Conservation (phyloP, 1,140 invertebrate genomes). For the Matsumurasca onukii region DNA sequence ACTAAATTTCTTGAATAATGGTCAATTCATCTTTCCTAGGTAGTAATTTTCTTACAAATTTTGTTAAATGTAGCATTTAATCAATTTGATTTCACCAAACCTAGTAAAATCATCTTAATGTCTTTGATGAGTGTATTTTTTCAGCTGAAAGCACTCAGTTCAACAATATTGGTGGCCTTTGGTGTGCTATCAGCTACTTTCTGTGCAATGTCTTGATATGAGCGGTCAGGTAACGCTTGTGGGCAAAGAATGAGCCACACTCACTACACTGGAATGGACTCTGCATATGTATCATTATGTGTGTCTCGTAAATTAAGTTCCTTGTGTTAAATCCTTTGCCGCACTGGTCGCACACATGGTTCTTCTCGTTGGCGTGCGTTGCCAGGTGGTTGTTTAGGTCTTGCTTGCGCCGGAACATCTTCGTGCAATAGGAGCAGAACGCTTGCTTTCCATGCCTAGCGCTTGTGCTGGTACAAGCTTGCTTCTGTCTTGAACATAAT, state of each 20-base stretch:
- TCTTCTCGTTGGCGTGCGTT: slow-evolving; percentile 36
- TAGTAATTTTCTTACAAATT: too few relatives aligned
- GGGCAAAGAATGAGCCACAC: slow-evolving; percentile 64
- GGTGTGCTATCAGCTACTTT: too few relatives aligned
- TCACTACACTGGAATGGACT: slow-evolving; percentile 69
- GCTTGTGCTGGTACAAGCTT: slow-evolving; percentile 50
- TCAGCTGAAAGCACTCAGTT: too few relatives aligned
- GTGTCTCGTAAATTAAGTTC: slow-evolving; percentile 29
- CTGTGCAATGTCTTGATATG: slow-evolving; percentile 32
- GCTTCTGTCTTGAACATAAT: slow-evolving; percentile 43
- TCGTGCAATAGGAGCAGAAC: slow-evolving; percentile 48
- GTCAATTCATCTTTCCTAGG: too few relatives aligned
- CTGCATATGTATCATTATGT: slow-evolving; percentile 67
- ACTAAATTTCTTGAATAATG: too few relatives aligned
- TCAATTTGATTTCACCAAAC: too few relatives aligned
- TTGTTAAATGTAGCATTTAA: too few relatives aligned
- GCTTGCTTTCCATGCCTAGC: slow-evolving; percentile 42
- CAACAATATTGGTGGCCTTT: too few relatives aligned
- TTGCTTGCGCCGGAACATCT: slow-evolving; percentile 46
- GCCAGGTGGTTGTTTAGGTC: slow-evolving; percentile 39
- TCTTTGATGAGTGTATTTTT: too few relatives aligned
- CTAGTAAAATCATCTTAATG: too few relatives aligned
- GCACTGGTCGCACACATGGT: slow-evolving; percentile 41
- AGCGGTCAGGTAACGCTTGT: slow-evolving; percentile 61
- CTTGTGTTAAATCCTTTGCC: slow-evolving; percentile 37